Conservation (phyloP, 2,113 vertebrate genomes). For the Ammodytes marinus region DNA sequence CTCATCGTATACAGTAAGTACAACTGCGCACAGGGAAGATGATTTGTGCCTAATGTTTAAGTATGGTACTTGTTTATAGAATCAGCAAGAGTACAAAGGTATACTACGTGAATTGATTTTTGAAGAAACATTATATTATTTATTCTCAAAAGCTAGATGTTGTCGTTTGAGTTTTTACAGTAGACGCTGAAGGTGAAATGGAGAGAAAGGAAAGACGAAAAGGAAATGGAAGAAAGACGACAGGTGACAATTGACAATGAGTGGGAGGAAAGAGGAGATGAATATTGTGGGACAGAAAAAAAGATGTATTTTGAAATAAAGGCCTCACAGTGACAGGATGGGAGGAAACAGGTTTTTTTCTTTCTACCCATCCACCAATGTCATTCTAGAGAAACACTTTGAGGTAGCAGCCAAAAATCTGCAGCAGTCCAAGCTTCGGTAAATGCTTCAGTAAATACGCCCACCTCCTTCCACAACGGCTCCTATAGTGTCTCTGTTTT, state of each 20-base stretch:
- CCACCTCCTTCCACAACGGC: conserved; percentile 15
- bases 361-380: conserved; percentile 20
- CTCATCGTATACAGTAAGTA: conserved; percentile 12
- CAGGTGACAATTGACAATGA: conserved; percentile 1
- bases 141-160: background rate
- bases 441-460: conserved; percentile 21
- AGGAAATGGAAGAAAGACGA: background rate
- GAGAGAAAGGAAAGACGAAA: background rate
- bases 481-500: conserved; percentile 39
- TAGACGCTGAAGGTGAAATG: background rate
- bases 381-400: background rate
- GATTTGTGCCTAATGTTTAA: conserved; percentile 13
- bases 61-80: background rate
- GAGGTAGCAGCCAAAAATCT: conserved; percentile 31
- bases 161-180: background rate
- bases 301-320: conserved; percentile 25
- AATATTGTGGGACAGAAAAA: background rate
- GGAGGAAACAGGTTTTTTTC: conserved; percentile 54
- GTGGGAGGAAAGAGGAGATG: conserved; percentile 16
- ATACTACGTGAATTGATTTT: background rate
- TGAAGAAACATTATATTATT: background rate
- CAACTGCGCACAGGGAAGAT: background rate
- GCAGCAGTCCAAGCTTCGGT: conserved; percentile 1
- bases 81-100: background rate
- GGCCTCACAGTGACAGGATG: conserved; percentile 41